These are phyloP conservation scores for Maccullochella peelii DNA, from an alignment of 2,113 vertebrate species.

Conservation along the genomic window DNA sequence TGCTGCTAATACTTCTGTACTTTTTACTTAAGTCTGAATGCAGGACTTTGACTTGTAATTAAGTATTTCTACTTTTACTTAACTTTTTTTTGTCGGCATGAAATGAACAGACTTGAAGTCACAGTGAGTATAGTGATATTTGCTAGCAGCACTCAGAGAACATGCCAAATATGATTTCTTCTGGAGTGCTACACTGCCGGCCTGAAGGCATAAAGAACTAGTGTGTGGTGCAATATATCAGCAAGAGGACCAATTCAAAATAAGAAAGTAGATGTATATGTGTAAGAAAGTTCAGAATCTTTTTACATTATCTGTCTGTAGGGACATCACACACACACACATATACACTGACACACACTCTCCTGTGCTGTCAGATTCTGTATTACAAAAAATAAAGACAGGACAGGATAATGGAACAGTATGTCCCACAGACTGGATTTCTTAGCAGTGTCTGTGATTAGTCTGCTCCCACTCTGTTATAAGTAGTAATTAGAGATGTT, in stretches of 20 bases:
- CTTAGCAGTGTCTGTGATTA: constrained; percentile 25
- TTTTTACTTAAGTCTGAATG: constrained; percentile 1
- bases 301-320: neutral
- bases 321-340: neutral
- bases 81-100: constrained; percentile 13
- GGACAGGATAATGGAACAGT: neutral
- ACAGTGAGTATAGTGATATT: constrained; percentile 13
- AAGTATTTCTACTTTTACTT: neutral
- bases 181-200: constrained; percentile 17
- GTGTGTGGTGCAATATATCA: constrained; percentile 32
- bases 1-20: neutral
- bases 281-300: constrained; percentile 6
- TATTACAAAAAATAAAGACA: constrained; percentile 1
- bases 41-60: too few relatives aligned
- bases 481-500: constrained; percentile 59
- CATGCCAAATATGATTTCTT: constrained; percentile 49
- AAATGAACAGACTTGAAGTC: constrained; percentile 45
- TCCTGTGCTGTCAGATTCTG: neutral
- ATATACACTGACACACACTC: neutral
- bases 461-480: constrained; percentile 19
- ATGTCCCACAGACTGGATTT: constrained; percentile 15
- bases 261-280: constrained; percentile 12
- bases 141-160: constrained; percentile 30
- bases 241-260: constrained; percentile 23
- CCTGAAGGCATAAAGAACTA: constrained; percentile 24